Percentiles rank a stretch among this genome's conserved stretches.
Evolutionary conservation across 2,113 vertebrate genomes (phyloP).

Genomic region (Eudyptes chrysolophus): DNA sequence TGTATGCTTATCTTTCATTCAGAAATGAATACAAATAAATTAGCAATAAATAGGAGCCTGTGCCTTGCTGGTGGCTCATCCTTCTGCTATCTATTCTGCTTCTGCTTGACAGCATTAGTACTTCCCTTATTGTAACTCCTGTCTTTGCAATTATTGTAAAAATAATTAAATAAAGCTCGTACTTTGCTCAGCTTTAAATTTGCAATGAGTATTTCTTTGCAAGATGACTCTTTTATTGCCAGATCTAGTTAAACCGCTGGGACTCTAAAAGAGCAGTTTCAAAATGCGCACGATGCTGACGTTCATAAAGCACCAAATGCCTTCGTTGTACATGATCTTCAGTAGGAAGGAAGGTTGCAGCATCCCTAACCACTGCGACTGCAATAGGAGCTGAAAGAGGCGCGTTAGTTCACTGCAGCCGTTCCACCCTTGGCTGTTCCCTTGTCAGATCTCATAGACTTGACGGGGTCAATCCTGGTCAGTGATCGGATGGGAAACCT

Average conservation of each 20-base stretch:
- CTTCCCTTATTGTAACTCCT: neutral
- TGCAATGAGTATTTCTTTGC: neutral
- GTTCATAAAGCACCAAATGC: accelerated
- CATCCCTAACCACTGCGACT: accelerated
- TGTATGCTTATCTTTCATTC: constrained; percentile 21
- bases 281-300: accelerated
- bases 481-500: neutral
- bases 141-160: neutral
- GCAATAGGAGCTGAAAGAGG: neutral
- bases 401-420: neutral
- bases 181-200: neutral
- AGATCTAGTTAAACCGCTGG: accelerated
- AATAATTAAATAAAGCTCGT: neutral
- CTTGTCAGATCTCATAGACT: neutral
- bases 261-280: neutral
- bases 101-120: neutral
- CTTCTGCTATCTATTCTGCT: neutral
- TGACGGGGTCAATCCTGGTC: neutral
- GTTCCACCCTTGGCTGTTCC: neutral
- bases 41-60: neutral
- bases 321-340: accelerated
- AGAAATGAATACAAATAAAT: neutral
- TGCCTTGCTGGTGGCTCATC: neutral
- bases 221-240: neutral
- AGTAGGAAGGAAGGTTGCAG: neutral